These are phyloP conservation scores for Drosophila persimilis DNA, from an alignment of 1,140 invertebrate genomes.

Conservation along the genomic window DNA sequence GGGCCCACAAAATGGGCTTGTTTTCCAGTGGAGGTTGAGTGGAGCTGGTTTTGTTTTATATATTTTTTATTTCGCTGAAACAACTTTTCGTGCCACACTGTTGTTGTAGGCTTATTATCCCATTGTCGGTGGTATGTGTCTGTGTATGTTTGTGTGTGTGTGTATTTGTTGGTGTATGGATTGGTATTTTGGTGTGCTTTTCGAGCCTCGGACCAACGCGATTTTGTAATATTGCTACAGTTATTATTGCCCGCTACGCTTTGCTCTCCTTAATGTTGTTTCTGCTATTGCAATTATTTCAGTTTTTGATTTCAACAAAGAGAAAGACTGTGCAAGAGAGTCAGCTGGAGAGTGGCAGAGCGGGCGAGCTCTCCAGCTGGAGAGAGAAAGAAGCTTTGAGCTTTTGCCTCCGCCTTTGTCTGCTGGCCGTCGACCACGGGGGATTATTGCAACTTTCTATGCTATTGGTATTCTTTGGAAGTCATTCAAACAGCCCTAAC, in stretches of 20 bases:
- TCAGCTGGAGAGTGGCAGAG: conserved; percentile 10
- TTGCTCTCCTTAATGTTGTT: conserved; percentile 59
- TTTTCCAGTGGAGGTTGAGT: conserved; percentile 52
- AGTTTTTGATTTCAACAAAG: conserved; percentile 68
- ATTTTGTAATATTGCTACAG: conserved; percentile 76
- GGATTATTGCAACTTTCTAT: conserved; percentile 63
- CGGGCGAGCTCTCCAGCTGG: neutral
- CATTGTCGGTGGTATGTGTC: conserved; percentile 33
- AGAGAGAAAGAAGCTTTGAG: conserved; percentile 29
- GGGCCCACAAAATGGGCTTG: conserved; percentile 63
- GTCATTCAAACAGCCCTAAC: conserved; percentile 14
- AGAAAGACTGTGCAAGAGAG: conserved; percentile 26
- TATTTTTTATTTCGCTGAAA: conserved; percentile 45
- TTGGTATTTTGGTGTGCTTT: conserved; percentile 20
- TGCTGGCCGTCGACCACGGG: neutral
- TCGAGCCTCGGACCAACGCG: conserved; percentile 51
- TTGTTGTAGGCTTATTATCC: conserved; percentile 57
- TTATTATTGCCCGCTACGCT: conserved; percentile 71
- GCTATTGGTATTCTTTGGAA: conserved; percentile 51
- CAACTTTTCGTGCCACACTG: conserved; percentile 34
- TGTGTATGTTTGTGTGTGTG: conserved; percentile 2
- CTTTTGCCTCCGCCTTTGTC: conserved; percentile 36
- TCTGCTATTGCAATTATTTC: conserved; percentile 71
- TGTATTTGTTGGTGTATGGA: conserved; percentile 13
- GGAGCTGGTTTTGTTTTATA: conserved; percentile 41